Conservation (phyloP, 2,797 vertebrate genomes). For the Anableps anableps region DNA sequence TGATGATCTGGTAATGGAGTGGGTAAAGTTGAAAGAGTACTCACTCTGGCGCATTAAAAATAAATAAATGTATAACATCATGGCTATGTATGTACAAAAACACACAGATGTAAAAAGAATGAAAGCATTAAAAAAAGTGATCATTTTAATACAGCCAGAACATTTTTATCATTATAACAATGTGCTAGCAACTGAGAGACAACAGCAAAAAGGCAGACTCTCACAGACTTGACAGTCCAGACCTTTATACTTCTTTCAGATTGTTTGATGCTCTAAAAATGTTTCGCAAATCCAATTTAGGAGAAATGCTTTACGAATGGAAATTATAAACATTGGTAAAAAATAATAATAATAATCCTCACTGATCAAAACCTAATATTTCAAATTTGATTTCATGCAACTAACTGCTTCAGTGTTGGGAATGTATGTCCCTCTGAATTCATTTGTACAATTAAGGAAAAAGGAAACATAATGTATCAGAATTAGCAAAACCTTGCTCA, state of each 20-base stretch:
- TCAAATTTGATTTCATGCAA: background rate
- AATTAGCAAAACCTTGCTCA: background rate
- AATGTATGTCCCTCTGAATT: background rate
- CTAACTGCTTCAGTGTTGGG: background rate
- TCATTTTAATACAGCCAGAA: background rate
- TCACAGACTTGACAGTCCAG: background rate
- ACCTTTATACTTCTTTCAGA: background rate
- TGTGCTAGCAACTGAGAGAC: background rate
- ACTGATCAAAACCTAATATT: background rate
- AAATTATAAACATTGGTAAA: background rate
- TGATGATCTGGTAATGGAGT: conserved; percentile 69
- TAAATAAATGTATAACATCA: conserved; percentile 20
- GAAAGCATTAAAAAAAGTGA: background rate
- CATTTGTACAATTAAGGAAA: background rate
- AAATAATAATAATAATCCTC: background rate
- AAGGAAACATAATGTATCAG: background rate
- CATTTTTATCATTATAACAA: too few species aligned
- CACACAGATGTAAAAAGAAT: too few species aligned
- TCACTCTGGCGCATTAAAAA: conserved; percentile 44
- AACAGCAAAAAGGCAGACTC: background rate
- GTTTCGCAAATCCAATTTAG: background rate
- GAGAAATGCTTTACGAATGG: background rate
- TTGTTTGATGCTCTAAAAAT: background rate
- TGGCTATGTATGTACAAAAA: background rate
- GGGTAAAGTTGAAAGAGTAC: conserved; percentile 57